These are phyloP conservation scores for Tragelaphus strepsiceros DNA, from an alignment of 2,113 vertebrate species.

Conservation along the genomic window DNA sequence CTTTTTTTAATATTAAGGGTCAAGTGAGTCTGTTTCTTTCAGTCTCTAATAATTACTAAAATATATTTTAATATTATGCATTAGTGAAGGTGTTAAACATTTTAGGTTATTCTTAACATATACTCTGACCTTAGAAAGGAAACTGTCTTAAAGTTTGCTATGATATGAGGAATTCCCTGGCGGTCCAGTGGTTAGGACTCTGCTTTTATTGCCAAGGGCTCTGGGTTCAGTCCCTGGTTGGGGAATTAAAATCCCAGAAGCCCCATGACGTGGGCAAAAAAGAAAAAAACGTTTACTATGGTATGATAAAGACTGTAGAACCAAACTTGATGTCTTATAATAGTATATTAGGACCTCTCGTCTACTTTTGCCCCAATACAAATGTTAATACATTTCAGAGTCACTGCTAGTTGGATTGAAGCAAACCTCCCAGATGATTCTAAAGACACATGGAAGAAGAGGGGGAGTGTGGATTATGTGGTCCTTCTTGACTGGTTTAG, in stretches of 20 bases:
- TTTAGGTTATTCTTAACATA: neutral
- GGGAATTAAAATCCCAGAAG: neutral
- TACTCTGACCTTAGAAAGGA: neutral
- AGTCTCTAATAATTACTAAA: slow-evolving; percentile 22
- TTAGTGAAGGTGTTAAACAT: neutral
- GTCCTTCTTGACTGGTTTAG: slow-evolving; percentile 97
- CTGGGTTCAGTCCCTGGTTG: neutral
- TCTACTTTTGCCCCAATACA: slow-evolving; percentile 16
- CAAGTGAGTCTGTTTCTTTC: neutral
- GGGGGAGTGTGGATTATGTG: slow-evolving; percentile 90
- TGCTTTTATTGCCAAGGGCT: neutral
- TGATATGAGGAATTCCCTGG: neutral
- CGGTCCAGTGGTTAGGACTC: neutral
- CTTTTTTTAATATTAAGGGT: neutral
- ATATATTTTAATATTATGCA: neutral
- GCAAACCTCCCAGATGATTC: slow-evolving; percentile 89
- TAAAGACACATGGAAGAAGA: slow-evolving; percentile 87
- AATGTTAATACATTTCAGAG: slow-evolving; percentile 81
- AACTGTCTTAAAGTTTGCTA: neutral
- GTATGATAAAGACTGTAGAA: neutral
- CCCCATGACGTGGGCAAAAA: neutral
- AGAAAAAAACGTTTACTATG: neutral
- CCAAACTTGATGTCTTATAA: neutral
- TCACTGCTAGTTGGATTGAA: slow-evolving; percentile 92
- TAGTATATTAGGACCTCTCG: neutral